Percentiles rank a stretch among this genome's conserved stretches.
These are phyloP conservation scores for Pitta sordida DNA, from an alignment of 2,113 vertebrate genomes.

Conservation along the genomic window DNA sequence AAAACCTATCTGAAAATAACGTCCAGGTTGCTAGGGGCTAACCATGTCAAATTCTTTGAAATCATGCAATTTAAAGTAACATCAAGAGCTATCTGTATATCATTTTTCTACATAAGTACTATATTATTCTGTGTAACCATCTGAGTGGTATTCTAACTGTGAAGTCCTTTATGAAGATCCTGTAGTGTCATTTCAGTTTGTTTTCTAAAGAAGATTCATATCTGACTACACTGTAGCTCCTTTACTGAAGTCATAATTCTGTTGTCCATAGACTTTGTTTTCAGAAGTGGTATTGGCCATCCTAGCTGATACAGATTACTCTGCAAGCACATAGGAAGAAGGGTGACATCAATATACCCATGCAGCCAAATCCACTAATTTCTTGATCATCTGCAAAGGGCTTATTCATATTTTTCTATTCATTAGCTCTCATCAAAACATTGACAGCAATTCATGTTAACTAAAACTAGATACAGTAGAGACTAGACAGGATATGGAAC, in stretches of 20 bases:
- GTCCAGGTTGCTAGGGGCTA: neutral
- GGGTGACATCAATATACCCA: neutral
- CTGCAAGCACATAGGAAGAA: neutral
- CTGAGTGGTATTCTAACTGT: neutral
- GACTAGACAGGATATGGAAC: neutral
- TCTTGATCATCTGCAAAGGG: neutral
- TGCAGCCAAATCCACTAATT: neutral
- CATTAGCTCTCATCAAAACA: neutral
- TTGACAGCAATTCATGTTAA: neutral
- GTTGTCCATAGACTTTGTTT: neutral
- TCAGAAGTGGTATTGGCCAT: neutral
- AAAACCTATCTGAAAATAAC: neutral
- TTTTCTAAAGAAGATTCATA: neutral
- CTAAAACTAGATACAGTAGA: neutral
- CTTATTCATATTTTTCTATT: neutral
- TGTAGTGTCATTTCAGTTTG: accelerated
- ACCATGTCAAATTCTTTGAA: neutral
- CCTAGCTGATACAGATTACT: neutral
- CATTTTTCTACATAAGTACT: neutral
- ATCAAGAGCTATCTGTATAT: neutral
- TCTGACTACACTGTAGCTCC: neutral
- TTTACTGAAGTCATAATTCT: neutral
- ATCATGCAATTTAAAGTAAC: neutral
- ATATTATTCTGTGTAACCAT: neutral
- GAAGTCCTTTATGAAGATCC: neutral